Percentiles rank a stretch among this genome's conserved stretches.
phyloP scores from a whole-genome alignment of 2,113 vertebrate genomes.

The Nycticebus coucang region DNA sequence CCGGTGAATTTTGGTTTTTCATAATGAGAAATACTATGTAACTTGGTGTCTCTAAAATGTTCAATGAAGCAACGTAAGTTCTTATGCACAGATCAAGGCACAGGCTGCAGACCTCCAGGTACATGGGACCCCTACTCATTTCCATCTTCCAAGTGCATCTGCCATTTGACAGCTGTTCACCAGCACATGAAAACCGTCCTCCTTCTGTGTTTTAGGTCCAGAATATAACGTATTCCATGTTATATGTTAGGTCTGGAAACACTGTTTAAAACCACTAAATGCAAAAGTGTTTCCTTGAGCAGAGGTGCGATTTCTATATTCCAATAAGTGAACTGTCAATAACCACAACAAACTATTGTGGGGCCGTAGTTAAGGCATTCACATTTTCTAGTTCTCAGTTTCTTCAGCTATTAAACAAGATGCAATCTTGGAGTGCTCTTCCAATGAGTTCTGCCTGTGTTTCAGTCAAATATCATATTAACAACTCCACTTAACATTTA shows the following conservation, averaged over 20 bases:
- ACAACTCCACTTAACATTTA: neutral
- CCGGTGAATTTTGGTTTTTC: too few relatives aligned
- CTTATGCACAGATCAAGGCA: neutral
- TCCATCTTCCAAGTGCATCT: neutral
- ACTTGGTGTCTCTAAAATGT: neutral
- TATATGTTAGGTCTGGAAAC: neutral
- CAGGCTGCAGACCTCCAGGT: neutral
- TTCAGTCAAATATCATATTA: neutral
- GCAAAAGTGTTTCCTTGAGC: neutral
- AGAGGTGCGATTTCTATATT: neutral
- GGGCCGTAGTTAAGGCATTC: neutral
- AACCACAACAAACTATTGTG: neutral
- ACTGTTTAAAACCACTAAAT: neutral
- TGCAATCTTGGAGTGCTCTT: neutral
- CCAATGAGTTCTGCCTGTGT: neutral
- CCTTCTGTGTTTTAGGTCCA: neutral
- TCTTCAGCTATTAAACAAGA: neutral
- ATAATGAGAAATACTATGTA: neutral
- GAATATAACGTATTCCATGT: neutral
- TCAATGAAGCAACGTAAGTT: neutral
- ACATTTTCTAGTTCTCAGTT: neutral
- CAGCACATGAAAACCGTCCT: neutral
- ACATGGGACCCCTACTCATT: too few relatives aligned
- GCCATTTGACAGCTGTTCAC: neutral
- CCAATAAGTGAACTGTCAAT: neutral